These are phyloP conservation scores for Liodrosophila aerea DNA, from an alignment of 2,888 invertebrate genomes.

Conservation along the genomic window DNA sequence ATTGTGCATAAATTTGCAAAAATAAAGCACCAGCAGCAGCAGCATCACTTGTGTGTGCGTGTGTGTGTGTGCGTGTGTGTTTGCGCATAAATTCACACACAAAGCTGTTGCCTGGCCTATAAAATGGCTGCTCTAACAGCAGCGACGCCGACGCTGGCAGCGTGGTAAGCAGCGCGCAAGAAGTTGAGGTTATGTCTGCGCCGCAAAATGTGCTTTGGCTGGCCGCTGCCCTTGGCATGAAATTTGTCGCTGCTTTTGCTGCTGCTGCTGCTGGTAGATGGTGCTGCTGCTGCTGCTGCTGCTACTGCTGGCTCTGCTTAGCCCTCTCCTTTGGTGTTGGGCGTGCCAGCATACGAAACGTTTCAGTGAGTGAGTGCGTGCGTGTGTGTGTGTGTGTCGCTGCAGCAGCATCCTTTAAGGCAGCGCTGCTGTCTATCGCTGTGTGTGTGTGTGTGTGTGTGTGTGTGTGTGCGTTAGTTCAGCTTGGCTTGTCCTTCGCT, in stretches of 20 bases:
- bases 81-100: slow-evolving; percentile 49
- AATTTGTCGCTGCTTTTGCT: slow-evolving; percentile 39
- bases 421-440: slow-evolving; percentile 18
- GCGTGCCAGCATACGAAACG: slow-evolving; percentile 33
- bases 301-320: slow-evolving; percentile 14
- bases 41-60: slow-evolving; percentile 5
- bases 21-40: slow-evolving; percentile 19
- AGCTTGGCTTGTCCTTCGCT: slow-evolving; percentile 32
- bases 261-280: slow-evolving; percentile 6
- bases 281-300: slow-evolving; percentile 14
- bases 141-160: slow-evolving; percentile 59
- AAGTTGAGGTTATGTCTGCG: slow-evolving; percentile 76
- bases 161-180: slow-evolving; percentile 76
- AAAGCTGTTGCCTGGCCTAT: slow-evolving; percentile 76
- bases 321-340: slow-evolving; percentile 21
- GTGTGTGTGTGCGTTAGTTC: slow-evolving; percentile 6
- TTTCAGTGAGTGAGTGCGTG: slow-evolving; percentile 10
- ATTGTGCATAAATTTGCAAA: slow-evolving; percentile 29
- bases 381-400: slow-evolving; percentile 3
- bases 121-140: slow-evolving; percentile 66
- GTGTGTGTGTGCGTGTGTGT: slow-evolving; percentile 15
- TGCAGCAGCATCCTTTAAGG: slow-evolving; percentile 34
- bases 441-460: background rate
- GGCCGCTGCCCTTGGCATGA: slow-evolving; percentile 64
- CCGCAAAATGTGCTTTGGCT: slow-evolving; percentile 72